Conservation (phyloP, 2,888 invertebrate species). For the Melieria crassipennis region DNA sequence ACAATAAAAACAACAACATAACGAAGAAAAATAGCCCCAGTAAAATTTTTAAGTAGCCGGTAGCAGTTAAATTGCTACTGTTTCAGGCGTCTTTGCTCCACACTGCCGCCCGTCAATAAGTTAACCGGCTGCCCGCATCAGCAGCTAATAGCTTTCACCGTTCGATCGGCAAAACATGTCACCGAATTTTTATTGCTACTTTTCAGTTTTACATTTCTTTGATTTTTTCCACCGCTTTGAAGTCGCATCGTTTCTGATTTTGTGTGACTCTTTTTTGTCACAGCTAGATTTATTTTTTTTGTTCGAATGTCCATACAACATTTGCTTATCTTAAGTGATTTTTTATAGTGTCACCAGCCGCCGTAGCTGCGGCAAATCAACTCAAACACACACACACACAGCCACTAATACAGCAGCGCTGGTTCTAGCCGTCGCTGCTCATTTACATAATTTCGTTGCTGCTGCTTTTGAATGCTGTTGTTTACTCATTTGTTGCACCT, state of each 20-base stretch:
- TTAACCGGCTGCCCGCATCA: not conserved
- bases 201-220: too few species aligned
- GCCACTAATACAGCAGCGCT: not conserved
- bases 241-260: too few species aligned
- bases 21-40: slow-evolving; percentile 1
- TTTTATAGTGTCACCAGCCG: slow-evolving; percentile 45
- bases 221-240: too few species aligned
- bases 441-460: too few species aligned
- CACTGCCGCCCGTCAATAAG: not conserved
- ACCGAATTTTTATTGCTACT: too few species aligned
- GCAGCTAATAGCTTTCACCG: not conserved
- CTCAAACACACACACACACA: slow-evolving; percentile 13
- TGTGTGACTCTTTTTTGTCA: not conserved
- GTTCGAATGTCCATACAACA: slow-evolving; percentile 36
- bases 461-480: not conserved
- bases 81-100: not conserved
- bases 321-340: slow-evolving; percentile 49
- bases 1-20: not conserved
- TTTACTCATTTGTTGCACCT: not conserved
- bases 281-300: slow-evolving; percentile 7
- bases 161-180: too few species aligned
- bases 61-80: not conserved
- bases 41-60: not conserved
- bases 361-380: not conserved
- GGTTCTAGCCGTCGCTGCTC: not conserved